Evolutionary conservation across 1,140 invertebrate species (phyloP).

Genomic region (Cherax quadricarinatus): DNA sequence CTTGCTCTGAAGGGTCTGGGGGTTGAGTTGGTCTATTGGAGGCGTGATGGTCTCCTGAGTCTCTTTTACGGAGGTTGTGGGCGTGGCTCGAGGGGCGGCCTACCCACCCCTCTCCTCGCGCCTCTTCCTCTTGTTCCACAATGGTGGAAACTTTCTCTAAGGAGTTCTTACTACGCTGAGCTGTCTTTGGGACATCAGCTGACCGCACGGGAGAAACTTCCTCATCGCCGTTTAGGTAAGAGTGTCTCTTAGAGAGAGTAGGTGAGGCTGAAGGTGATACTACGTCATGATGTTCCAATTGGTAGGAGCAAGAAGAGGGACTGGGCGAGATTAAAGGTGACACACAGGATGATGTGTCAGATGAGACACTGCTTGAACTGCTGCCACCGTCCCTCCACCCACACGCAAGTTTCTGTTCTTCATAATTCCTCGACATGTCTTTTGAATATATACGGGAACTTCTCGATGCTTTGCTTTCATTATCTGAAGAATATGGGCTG

Average conservation of each 20-base stretch:
- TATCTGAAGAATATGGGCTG: constrained; percentile 24
- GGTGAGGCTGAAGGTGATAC: neutral
- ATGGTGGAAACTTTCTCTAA: neutral
- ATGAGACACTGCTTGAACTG: constrained; percentile 3
- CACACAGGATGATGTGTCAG: constrained; percentile 23
- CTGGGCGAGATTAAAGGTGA: constrained; percentile 53
- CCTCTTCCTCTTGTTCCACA: neutral
- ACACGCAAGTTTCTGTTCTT: neutral
- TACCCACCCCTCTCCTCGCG: neutral
- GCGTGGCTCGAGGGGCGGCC: neutral
- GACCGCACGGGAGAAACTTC: neutral
- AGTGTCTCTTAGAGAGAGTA: neutral
- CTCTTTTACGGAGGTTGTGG: neutral
- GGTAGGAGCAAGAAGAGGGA: constrained; percentile 26
- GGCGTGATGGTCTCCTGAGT: neutral
- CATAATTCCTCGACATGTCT: neutral
- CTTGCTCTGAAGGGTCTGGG: neutral
- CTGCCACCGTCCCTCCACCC: neutral
- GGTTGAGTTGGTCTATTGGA: neutral
- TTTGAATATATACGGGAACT: neutral
- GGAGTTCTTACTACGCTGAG: neutral
- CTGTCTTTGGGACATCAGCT: neutral
- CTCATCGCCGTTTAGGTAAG: neutral
- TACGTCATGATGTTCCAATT: neutral
- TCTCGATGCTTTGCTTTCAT: neutral